Conservation (phyloP, 1,140 invertebrate species). For the Drosophila ohnishii region DNA sequence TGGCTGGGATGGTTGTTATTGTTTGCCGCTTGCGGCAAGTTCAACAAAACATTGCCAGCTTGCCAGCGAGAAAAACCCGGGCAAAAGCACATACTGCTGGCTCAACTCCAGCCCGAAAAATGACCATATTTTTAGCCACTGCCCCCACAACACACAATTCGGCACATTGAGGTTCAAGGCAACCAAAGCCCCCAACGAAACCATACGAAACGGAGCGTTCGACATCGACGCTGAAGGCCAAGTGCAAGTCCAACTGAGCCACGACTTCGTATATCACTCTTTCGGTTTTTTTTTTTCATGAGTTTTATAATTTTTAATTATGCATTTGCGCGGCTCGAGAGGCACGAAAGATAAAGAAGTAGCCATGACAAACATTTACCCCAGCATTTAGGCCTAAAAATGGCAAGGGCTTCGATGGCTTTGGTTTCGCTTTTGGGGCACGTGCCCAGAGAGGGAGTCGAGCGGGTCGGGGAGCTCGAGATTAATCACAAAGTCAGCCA, state of each 20-base stretch:
- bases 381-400: slow-evolving; percentile 48
- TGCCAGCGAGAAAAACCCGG: slow-evolving; percentile 36
- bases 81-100: slow-evolving; percentile 76
- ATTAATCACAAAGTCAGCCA: slow-evolving; percentile 34
- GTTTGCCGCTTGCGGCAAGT: slow-evolving; percentile 65
- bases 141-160: slow-evolving; percentile 60
- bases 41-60: slow-evolving; percentile 52
- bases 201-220: slow-evolving; percentile 60
- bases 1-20: slow-evolving; percentile 26
- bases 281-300: slow-evolving; percentile 4
- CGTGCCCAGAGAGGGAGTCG: slow-evolving; percentile 28
- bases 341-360: slow-evolving; percentile 44
- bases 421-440: slow-evolving; percentile 5
- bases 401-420: slow-evolving; percentile 45
- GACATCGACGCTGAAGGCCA: slow-evolving; percentile 60
- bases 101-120: slow-evolving; percentile 53
- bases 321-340: slow-evolving; percentile 46
- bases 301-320: slow-evolving; percentile 49
- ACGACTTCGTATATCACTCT: slow-evolving; percentile 30
- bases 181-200: slow-evolving; percentile 33
- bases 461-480: slow-evolving; percentile 1
- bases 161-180: slow-evolving; percentile 80
- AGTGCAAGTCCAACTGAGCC: slow-evolving; percentile 67
- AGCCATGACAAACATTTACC: slow-evolving; percentile 53
- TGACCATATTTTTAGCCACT: slow-evolving; percentile 5